Conservation (phyloP, 2,113 vertebrate genomes). For the Mormoops blainvillei region DNA sequence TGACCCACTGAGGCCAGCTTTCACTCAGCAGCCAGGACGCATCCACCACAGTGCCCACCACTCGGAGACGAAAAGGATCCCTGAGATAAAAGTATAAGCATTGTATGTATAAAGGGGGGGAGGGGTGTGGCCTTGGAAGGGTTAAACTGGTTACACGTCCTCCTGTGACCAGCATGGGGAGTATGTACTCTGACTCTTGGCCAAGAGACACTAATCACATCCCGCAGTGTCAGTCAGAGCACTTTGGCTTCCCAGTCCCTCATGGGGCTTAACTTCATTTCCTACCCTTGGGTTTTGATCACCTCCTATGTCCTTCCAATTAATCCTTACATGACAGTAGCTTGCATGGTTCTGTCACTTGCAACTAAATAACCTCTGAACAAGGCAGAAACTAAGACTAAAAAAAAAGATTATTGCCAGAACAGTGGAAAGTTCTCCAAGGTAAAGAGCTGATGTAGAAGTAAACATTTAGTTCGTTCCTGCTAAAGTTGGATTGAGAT, state of each 20-base stretch:
- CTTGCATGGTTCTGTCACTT: background rate
- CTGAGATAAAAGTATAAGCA: background rate
- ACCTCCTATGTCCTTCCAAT: background rate
- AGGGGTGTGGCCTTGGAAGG: background rate
- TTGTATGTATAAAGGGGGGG: background rate
- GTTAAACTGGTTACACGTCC: background rate
- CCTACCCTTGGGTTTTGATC: background rate
- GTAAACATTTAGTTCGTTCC: background rate
- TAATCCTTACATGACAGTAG: background rate
- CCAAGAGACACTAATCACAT: background rate
- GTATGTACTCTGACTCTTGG: background rate
- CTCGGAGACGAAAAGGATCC: background rate
- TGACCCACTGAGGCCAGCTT: background rate
- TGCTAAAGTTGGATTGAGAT: background rate
- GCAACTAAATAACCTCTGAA: constrained; percentile 24
- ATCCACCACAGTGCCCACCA: background rate
- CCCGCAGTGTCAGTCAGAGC: background rate
- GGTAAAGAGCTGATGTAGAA: constrained; percentile 5
- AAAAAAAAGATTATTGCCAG: background rate
- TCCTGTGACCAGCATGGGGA: background rate
- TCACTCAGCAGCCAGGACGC: background rate
- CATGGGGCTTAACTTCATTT: background rate
- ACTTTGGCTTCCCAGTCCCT: background rate
- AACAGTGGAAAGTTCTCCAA: constrained; percentile 1
- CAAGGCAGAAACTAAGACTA: constrained; percentile 28